phyloP scores from a whole-genome alignment of 2,888 invertebrate species.

The Homarus gammarus region DNA sequence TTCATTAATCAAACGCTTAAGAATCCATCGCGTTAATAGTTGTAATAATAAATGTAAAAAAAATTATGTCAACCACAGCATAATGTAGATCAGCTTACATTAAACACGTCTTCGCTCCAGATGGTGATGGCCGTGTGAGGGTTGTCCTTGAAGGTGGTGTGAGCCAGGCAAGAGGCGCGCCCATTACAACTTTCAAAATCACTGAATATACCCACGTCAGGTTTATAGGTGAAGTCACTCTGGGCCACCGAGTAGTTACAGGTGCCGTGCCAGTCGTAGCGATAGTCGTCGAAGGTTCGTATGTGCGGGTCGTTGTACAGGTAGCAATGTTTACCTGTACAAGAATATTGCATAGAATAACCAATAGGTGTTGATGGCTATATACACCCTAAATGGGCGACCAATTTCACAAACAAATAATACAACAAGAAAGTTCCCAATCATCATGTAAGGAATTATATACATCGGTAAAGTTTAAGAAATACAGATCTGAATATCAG shows the following conservation, averaged over 20 bases:
- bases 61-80: neutral
- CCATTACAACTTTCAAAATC: neutral
- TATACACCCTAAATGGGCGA: neutral
- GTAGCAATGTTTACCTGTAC: neutral
- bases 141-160: conserved; percentile 15
- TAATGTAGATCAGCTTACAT: neutral
- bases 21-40: no score
- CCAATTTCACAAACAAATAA: neutral
- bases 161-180: neutral
- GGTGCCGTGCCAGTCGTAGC: conserved; percentile 37
- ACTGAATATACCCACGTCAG: neutral
- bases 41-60: neutral
- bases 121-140: conserved; percentile 2
- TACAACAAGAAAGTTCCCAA: neutral
- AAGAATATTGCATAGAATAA: neutral
- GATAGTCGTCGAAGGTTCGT: conserved; percentile 9
- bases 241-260: conserved; percentile 27
- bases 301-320: conserved; percentile 40
- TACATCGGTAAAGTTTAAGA: neutral
- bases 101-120: neutral
- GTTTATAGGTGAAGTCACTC: neutral
- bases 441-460: no score
- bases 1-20: no score
- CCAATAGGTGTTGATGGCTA: neutral
- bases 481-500: neutral